These are phyloP conservation scores for Lucilia cuprina DNA, from an alignment of 1,140 invertebrate species.

Conservation along the genomic window DNA sequence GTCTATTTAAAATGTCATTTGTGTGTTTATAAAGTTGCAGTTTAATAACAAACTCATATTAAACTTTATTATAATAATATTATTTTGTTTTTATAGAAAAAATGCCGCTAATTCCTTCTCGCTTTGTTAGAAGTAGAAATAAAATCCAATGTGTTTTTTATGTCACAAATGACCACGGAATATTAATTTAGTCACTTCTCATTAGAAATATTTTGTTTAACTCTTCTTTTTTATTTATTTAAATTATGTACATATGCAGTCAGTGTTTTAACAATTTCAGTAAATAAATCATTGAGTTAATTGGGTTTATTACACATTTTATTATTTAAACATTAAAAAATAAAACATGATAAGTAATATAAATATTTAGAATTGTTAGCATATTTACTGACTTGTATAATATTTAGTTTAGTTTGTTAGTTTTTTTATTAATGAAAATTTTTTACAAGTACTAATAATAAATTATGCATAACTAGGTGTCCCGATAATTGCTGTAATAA, in stretches of 20 bases:
- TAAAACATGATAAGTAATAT: no score
- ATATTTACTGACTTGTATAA: no score
- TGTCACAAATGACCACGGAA: background rate
- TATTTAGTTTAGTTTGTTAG: no score
- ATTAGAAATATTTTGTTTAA: background rate
- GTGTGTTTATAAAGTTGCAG: background rate
- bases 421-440: no score
- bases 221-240: background rate
- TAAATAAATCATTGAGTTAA: background rate
- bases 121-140: background rate
- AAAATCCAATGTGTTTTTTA: background rate
- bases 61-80: no score
- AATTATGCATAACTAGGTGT: no score
- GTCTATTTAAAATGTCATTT: background rate
- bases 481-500: no score
- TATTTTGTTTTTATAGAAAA: background rate
- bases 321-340: no score
- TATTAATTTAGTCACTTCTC: background rate
- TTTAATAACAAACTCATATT: no score
- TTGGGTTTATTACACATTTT: background rate
- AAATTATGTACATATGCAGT: background rate
- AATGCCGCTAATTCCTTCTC: background rate
- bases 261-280: background rate
- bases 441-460: no score
- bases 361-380: no score